Percentiles rank a stretch among this genome's conserved stretches.
Conservation (phyloP, 2,888 invertebrate genomes). For the Oxystoma pomonae region DNA sequence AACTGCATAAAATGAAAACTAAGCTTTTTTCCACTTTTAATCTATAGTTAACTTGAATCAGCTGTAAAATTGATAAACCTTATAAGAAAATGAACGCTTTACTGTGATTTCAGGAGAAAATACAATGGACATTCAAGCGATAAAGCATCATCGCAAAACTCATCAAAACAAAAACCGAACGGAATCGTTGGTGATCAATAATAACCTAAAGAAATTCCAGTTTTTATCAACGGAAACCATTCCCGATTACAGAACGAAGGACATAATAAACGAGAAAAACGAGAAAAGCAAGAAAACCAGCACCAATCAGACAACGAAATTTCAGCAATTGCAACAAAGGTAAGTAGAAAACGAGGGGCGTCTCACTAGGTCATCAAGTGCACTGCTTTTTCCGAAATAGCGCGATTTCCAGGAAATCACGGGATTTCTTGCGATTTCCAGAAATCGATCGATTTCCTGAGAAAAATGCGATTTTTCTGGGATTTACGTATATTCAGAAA, state of each 20-base stretch:
- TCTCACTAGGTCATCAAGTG: not conserved
- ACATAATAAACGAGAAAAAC: conserved; percentile 47
- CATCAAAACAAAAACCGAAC: conserved; percentile 37
- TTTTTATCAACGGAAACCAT: conserved; percentile 82
- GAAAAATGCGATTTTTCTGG: not conserved
- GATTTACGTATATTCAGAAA: not conserved
- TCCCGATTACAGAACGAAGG: conserved; percentile 79
- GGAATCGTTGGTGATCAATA: conserved; percentile 60
- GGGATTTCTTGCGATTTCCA: not conserved
- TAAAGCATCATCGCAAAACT: conserved; percentile 38
- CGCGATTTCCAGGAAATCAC: not conserved
- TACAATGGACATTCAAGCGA: conserved; percentile 44
- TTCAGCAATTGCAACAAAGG: conserved; percentile 73
- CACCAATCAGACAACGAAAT: conserved; percentile 74
- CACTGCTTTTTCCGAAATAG: not conserved
- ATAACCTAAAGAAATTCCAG: conserved; percentile 81
- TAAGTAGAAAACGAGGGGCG: not conserved
- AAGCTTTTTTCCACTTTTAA: too few species aligned
- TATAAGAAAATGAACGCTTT: too few species aligned
- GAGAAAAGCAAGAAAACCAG: conserved; percentile 73
- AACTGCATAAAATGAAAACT: too few species aligned
- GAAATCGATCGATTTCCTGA: not conserved
- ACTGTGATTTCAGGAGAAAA: conserved; percentile 59
- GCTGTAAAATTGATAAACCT: too few species aligned
- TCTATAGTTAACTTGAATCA: too few species aligned